Percentiles rank a stretch among this genome's conserved stretches.
Conservation (phyloP, 2,888 invertebrate genomes). For the Incurvaria masculella region DNA sequence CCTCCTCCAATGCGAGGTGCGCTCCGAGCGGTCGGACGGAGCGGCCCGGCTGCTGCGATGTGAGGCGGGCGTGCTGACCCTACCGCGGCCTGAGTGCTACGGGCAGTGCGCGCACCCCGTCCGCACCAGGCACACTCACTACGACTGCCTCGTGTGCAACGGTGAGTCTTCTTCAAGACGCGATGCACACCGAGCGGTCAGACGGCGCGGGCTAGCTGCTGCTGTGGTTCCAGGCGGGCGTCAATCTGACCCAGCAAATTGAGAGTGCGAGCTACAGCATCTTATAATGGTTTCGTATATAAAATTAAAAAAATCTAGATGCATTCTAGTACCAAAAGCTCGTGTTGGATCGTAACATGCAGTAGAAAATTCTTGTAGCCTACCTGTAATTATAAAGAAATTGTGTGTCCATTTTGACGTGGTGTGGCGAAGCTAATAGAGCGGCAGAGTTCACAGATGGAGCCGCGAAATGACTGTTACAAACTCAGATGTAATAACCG, state of each 20-base stretch:
- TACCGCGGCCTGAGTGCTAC: conserved; percentile 77
- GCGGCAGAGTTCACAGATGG: no score
- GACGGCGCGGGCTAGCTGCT: conserved; percentile 65
- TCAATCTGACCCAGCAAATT: no score
- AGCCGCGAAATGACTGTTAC: not conserved
- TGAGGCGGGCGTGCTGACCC: conserved; percentile 82
- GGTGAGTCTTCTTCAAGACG: conserved; percentile 55
- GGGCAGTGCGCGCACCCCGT: conserved; percentile 75
- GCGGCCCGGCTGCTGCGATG: conserved; percentile 68
- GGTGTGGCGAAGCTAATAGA: no score
- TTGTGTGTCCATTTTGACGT: no score
- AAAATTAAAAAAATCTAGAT: no score
- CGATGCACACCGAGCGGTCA: conserved; percentile 81
- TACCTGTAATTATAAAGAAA: no score
- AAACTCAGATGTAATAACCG: not conserved
- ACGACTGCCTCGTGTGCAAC: conserved; percentile 86
- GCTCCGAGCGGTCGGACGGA: conserved; percentile 76
- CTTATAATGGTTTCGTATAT: no score
- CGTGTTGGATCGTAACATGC: no score
- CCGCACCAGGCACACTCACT: conserved; percentile 70
- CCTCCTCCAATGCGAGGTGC: conserved; percentile 30
- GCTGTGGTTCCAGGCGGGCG: conserved; percentile 78
- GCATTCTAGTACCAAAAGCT: no score
- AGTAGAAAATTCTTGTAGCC: no score
- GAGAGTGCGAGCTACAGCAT: no score